Percentiles rank a stretch among this genome's conserved stretches.
Evolutionary conservation across 2,888 invertebrate species (phyloP).

Genomic region (Chromoteleia sp.): DNA sequence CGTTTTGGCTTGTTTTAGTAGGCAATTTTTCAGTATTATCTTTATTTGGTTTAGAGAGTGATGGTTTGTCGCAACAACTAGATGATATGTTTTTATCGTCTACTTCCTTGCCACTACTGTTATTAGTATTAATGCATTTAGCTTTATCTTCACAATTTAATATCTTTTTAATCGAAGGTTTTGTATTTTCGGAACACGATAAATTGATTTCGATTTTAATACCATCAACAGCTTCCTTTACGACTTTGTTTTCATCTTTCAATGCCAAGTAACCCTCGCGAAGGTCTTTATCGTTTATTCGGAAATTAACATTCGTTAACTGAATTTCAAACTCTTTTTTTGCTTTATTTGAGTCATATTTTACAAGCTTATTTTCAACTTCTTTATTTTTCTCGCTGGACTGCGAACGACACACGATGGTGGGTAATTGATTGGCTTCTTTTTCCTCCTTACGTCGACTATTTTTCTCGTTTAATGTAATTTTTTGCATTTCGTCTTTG

Average conservation of each 20-base stretch:
- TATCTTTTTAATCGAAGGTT: constrained; percentile 21
- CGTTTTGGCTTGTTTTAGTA: constrained; percentile 23
- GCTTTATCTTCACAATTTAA: constrained; percentile 28
- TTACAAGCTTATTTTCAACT: constrained; percentile 5
- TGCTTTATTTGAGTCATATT: constrained; percentile 32
- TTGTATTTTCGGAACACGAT: constrained; percentile 78
- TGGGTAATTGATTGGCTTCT: constrained; percentile 1
- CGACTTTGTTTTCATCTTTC: constrained; percentile 66
- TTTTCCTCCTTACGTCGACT: constrained; percentile 9
- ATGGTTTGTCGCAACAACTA: constrained; percentile 11
- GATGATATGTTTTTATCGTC: constrained; percentile 10
- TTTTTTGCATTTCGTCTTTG: constrained; percentile 52
- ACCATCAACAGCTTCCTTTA: constrained; percentile 74
- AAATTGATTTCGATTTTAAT: constrained; percentile 83
- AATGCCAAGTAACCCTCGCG: constrained; percentile 62
- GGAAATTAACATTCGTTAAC: constrained; percentile 78
- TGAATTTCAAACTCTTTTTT: constrained; percentile 78
- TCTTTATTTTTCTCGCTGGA: constrained; percentile 22
- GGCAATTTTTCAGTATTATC: neutral
- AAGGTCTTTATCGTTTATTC: constrained; percentile 76
- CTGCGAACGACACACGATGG: constrained; percentile 14
- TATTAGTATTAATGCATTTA: neutral
- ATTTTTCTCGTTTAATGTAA: neutral
- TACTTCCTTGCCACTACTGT: neutral
- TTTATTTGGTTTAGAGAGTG: neutral